These are phyloP conservation scores for Sclerurus mexicanus DNA, from an alignment of 2,113 vertebrate genomes.

Conservation along the genomic window DNA sequence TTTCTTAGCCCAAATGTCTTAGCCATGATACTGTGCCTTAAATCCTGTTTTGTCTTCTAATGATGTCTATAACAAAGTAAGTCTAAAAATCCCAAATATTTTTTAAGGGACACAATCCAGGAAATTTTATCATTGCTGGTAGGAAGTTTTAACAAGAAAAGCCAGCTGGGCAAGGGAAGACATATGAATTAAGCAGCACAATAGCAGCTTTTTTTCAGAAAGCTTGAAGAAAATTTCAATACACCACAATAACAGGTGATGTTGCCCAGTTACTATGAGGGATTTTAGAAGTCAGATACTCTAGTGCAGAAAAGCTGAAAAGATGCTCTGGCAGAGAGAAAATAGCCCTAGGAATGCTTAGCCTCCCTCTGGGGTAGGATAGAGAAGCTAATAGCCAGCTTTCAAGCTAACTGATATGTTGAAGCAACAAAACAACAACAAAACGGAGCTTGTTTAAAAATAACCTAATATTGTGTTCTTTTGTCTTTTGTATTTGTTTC, in stretches of 20 bases:
- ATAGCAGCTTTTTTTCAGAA: not conserved
- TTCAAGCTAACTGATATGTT: not conserved
- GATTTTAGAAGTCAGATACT: not conserved
- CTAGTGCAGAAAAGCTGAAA: not conserved
- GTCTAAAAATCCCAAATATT: not conserved
- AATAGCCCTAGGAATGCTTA: not conserved
- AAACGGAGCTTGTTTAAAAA: not conserved
- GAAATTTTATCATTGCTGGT: not conserved
- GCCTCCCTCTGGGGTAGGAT: not conserved
- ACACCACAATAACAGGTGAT: not conserved
- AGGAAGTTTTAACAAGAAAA: not conserved
- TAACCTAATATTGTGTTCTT: not conserved
- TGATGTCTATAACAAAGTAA: not conserved
- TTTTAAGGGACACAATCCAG: not conserved
- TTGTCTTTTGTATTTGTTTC: not conserved
- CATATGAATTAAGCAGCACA: not conserved
- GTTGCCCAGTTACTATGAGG: not conserved
- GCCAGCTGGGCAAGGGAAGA: not conserved
- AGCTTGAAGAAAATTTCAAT: not conserved
- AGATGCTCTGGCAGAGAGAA: not conserved
- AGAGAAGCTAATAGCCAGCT: not conserved
- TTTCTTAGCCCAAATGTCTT: not conserved
- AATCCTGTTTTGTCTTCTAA: not conserved
- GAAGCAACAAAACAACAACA: not conserved
- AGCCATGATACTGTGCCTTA: not conserved